A percentile compares a stretch with the other conserved stretches of the same genome.
phyloP scores from a whole-genome alignment of 1,140 invertebrate genomes.

The Ooceraea biroi region DNA sequence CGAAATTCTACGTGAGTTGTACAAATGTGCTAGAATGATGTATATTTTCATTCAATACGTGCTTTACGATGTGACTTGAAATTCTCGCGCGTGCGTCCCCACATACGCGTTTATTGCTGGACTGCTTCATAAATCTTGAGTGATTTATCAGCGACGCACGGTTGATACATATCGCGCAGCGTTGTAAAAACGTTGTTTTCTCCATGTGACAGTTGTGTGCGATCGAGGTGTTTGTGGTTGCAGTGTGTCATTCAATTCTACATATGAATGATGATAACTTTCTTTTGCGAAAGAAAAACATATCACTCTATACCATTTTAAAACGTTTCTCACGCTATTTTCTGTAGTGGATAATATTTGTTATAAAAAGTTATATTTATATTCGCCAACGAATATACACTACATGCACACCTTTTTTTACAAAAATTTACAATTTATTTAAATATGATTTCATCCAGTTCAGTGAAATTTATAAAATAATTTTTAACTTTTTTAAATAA shows the following conservation, averaged over 20 bases:
- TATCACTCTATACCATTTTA: too few relatives aligned
- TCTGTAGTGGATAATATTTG: too few relatives aligned
- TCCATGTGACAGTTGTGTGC: slow-evolving; percentile 26
- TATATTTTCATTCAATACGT: slow-evolving; percentile 33
- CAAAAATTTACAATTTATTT: too few relatives aligned
- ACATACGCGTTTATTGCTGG: slow-evolving; percentile 15
- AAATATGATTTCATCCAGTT: too few relatives aligned
- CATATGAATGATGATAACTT: neutral
- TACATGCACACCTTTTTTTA: too few relatives aligned
- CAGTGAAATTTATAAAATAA: too few relatives aligned
- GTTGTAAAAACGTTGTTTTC: slow-evolving; percentile 31
- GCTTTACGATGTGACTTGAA: slow-evolving; percentile 21
- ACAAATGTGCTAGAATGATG: slow-evolving; percentile 20
- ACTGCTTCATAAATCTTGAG: slow-evolving; percentile 33
- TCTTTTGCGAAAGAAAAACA: neutral
- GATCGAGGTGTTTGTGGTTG: slow-evolving; percentile 16
- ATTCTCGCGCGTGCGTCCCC: slow-evolving; percentile 22
- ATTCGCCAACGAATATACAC: too few relatives aligned
- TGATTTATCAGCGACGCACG: slow-evolving; percentile 54
- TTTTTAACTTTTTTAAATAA: too few relatives aligned
- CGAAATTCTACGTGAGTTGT: neutral
- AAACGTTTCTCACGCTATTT: too few relatives aligned
- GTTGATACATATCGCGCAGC: slow-evolving; percentile 21
- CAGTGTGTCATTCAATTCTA: slow-evolving; percentile 19
- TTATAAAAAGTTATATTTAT: too few relatives aligned